Percentiles rank a stretch among this genome's conserved stretches.
phyloP scores from a whole-genome alignment of 2,797 vertebrate genomes.

The Thalassophryne amazonica region DNA sequence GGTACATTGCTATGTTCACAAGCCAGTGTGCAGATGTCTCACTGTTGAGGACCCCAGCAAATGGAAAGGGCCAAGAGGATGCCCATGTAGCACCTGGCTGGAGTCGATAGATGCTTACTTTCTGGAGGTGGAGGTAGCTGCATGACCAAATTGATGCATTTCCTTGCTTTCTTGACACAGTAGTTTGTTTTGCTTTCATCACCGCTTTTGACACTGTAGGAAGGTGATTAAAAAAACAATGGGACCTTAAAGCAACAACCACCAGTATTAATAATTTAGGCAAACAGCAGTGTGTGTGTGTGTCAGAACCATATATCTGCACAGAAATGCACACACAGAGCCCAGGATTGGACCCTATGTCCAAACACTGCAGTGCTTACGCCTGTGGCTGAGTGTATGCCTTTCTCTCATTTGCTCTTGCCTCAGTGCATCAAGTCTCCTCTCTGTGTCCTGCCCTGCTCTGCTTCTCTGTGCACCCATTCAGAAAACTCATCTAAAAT shows the following conservation, averaged over 20 bases:
- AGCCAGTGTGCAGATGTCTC: too few species aligned
- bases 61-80: too few species aligned
- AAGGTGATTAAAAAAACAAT: background rate
- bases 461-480: constrained; percentile 41
- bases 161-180: too few species aligned
- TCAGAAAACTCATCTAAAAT: constrained; percentile 47
- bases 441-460: constrained; percentile 42
- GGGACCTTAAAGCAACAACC: background rate
- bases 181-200: background rate
- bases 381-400: constrained; percentile 45
- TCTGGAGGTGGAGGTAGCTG: too few species aligned
- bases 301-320: background rate
- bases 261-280: background rate
- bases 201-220: background rate
- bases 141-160: too few species aligned
- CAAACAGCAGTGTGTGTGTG: background rate
- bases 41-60: too few species aligned
- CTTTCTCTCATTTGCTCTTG: constrained; percentile 15
- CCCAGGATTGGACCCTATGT: background rate
- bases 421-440: constrained; percentile 31
- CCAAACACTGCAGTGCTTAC: constrained; percentile 45
- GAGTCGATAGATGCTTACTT: too few species aligned
- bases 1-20: too few species aligned
- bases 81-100: too few species aligned
- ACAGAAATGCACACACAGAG: background rate